Evolutionary conservation across 2,797 vertebrate genomes (phyloP).

Genomic region (Argyrosomus regius): DNA sequence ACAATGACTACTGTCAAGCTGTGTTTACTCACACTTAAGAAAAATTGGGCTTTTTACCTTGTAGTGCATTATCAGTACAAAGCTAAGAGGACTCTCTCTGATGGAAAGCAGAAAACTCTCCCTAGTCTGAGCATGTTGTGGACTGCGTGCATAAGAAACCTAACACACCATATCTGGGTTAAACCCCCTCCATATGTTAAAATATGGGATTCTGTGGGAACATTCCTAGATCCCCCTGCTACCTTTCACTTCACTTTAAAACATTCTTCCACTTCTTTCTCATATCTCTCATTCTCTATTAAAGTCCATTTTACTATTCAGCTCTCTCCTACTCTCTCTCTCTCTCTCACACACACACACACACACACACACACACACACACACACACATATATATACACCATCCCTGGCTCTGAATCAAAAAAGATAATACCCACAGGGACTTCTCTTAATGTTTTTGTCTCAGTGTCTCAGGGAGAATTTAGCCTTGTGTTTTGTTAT

Average conservation of each 20-base stretch:
- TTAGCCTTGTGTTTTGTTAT: constrained; percentile 68
- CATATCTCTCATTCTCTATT: constrained; percentile 51
- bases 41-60: neutral
- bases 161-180: constrained; percentile 41
- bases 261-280: constrained; percentile 45
- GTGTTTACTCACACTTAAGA: neutral
- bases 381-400: constrained; percentile 26
- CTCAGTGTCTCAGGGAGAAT: constrained; percentile 62
- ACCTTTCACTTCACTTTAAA: constrained; percentile 50
- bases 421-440: constrained; percentile 63
- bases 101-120: constrained; percentile 5
- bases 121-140: neutral
- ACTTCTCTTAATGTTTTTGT: constrained; percentile 62
- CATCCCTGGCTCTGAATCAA: constrained; percentile 69
- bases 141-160: constrained; percentile 20
- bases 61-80: constrained; percentile 7
- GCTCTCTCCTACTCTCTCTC: constrained; percentile 25
- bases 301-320: constrained; percentile 51
- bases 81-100: neutral
- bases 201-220: constrained; percentile 43
- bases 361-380: constrained; percentile 9
- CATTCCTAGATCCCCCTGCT: constrained; percentile 45
- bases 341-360: neutral
- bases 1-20: constrained; percentile 14
- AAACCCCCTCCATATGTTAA: constrained; percentile 52